Evolutionary conservation across 2,888 invertebrate genomes (phyloP).

Genomic region (Eristalis intricaria): DNA sequence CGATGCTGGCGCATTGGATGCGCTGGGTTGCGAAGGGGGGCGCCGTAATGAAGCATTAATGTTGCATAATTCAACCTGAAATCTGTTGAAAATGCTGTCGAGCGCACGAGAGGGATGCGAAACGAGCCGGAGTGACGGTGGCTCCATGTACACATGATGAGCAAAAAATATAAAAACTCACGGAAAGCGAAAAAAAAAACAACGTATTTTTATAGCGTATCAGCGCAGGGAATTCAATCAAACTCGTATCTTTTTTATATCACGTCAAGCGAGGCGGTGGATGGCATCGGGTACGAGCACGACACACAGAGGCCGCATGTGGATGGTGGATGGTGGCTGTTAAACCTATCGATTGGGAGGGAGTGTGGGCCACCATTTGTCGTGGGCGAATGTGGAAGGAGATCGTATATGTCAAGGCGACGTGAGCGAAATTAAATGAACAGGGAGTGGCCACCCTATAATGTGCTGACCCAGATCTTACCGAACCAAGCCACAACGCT

Average conservation of each 20-base stretch:
- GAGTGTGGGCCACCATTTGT: neutral
- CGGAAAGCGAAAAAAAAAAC: neutral
- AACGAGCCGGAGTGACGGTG: neutral
- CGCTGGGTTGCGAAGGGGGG: neutral
- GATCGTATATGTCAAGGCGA: constrained; percentile 54
- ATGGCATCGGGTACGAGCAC: too few relatives aligned
- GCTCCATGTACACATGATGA: neutral
- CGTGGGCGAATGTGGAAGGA: neutral
- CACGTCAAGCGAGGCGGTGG: neutral
- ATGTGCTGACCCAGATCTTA: constrained; percentile 50
- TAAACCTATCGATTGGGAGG: constrained; percentile 51
- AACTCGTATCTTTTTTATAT: constrained; percentile 24
- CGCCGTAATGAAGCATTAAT: constrained; percentile 46
- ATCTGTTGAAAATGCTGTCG: constrained; percentile 31
- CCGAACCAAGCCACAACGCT: neutral
- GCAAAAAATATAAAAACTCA: neutral
- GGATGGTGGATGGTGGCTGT: constrained; percentile 4
- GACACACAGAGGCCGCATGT: constrained; percentile 24
- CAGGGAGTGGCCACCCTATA: constrained; percentile 48
- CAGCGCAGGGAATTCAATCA: constrained; percentile 39
- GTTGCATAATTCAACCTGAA: constrained; percentile 52
- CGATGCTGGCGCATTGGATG: neutral
- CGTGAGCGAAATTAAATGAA: constrained; percentile 44
- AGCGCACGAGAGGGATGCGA: constrained; percentile 21
- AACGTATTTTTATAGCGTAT: neutral